These are phyloP conservation scores for Chloropsis hardwickii DNA, from an alignment of 2,113 vertebrate genomes.

Conservation along the genomic window DNA sequence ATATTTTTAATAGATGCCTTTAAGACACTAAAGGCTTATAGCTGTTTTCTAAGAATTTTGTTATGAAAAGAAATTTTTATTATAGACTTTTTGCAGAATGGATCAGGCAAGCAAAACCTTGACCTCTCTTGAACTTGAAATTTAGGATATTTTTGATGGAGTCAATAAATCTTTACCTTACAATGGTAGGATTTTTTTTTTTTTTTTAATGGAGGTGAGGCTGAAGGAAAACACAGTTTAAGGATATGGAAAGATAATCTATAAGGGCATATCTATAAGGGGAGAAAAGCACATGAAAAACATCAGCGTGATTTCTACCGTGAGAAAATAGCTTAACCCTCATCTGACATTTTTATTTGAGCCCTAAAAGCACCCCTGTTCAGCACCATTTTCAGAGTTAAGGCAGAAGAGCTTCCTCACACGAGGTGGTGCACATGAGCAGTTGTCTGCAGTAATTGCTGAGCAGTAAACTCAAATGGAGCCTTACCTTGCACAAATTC, in stretches of 20 bases:
- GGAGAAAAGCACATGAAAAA: not conserved
- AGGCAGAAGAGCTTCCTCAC: not conserved
- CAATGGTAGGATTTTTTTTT: not conserved
- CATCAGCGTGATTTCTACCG: not conserved
- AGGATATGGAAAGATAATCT: not conserved
- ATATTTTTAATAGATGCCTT: not conserved
- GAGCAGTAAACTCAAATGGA: not conserved
- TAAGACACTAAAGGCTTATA: not conserved
- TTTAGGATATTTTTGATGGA: not conserved
- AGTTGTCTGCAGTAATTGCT: not conserved
- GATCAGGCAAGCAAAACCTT: not conserved
- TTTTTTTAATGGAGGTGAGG: not conserved
- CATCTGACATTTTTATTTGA: not conserved
- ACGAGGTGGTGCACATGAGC: not conserved
- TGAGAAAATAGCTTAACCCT: not conserved
- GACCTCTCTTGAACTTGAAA: not conserved
- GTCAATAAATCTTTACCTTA: slow-evolving; percentile 7
- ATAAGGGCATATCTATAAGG: not conserved
- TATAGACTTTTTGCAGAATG: not conserved
- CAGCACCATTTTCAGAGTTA: not conserved
- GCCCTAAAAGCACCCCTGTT: not conserved
- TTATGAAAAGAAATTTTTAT: not conserved
- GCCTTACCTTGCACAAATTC: not conserved
- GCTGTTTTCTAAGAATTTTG: not conserved
- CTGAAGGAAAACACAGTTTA: not conserved